These are phyloP conservation scores for Siniperca chuatsi DNA, from an alignment of 2,113 vertebrate species.

Conservation along the genomic window DNA sequence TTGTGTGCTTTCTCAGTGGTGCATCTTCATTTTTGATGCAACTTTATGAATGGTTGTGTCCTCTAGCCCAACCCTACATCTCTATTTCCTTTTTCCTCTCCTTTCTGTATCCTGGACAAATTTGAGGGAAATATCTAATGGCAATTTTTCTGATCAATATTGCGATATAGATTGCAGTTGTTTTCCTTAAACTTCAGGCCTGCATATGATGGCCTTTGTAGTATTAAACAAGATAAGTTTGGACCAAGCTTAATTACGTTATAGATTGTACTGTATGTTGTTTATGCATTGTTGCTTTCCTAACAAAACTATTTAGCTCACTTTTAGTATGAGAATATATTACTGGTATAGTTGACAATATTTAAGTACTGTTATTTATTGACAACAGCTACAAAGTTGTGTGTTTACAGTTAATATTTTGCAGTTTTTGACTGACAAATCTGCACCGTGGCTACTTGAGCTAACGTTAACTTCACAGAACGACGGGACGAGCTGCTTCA, in stretches of 20 bases:
- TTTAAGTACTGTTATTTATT: neutral
- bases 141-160: too few relatives aligned
- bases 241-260: neutral
- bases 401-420: too few relatives aligned
- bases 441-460: too few relatives aligned
- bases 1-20: constrained; percentile 4
- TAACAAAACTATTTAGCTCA: neutral
- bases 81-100: neutral
- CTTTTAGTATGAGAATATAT: too few relatives aligned
- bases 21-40: neutral
- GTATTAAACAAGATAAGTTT: neutral
- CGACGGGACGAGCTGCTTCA: too few relatives aligned
- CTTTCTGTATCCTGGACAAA: neutral
- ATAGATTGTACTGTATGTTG: neutral
- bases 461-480: too few relatives aligned
- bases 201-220: neutral
- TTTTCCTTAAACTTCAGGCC: neutral
- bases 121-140: neutral
- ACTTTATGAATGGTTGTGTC: neutral
- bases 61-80: neutral
- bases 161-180: neutral
- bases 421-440: too few relatives aligned
- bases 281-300: neutral
- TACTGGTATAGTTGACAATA: neutral
- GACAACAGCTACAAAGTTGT: neutral